Conservation (phyloP, 2,797 vertebrate species). For the Sparus aurata region DNA sequence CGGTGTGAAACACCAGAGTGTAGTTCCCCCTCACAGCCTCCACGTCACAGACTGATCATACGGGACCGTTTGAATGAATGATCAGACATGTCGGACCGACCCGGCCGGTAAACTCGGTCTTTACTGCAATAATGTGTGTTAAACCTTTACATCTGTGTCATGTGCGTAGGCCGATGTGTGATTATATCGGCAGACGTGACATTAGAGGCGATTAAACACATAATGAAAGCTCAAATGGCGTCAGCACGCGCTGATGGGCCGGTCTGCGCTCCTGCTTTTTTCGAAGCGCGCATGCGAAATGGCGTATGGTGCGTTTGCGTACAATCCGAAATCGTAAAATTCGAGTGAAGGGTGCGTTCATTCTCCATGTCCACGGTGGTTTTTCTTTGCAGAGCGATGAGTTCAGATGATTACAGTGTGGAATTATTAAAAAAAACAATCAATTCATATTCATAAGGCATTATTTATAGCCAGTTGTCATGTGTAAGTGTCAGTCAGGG, state of each 20-base stretch:
- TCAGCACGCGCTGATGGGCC: constrained; percentile 52
- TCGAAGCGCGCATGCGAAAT: constrained; percentile 79
- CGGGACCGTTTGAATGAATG: constrained; percentile 67
- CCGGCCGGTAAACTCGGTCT: background rate
- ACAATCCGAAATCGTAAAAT: background rate
- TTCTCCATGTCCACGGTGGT: background rate
- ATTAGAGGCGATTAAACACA: background rate
- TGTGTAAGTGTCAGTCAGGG: background rate
- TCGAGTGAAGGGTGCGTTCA: rapidly evolving
- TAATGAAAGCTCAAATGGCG: constrained; percentile 74
- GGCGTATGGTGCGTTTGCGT: constrained; percentile 59
- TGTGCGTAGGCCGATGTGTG: background rate
- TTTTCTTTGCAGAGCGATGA: background rate
- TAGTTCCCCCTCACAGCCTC: constrained; percentile 41
- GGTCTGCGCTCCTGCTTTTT: constrained; percentile 36
- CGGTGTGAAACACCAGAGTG: background rate
- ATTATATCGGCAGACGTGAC: background rate
- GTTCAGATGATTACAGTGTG: background rate
- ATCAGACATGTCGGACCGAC: constrained; percentile 38
- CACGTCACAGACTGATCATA: constrained; percentile 67
- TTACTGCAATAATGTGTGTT: rapidly evolving
- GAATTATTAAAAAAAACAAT: background rate
- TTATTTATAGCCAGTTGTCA: too few relatives aligned
- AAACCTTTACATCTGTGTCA: background rate
- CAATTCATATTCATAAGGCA: too few relatives aligned